Conservation (phyloP, 2,797 vertebrate genomes). For the Anomalospiza imberbis region DNA sequence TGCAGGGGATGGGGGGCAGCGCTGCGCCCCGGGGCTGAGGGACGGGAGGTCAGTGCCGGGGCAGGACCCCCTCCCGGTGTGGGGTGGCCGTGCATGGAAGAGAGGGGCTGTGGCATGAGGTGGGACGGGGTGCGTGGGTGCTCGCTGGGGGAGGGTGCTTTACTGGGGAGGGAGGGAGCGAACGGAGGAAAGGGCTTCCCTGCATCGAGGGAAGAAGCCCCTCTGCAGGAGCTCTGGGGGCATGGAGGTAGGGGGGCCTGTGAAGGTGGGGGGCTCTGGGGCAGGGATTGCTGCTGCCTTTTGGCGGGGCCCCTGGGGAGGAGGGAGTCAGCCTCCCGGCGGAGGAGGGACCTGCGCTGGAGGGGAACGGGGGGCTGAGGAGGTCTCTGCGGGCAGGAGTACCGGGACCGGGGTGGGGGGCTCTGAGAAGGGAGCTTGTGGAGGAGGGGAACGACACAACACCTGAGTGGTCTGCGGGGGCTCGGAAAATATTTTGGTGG, state of each 20-base stretch:
- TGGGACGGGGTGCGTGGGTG: background rate
- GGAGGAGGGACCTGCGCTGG: constrained; percentile 16
- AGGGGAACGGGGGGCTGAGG: background rate
- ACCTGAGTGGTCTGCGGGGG: background rate
- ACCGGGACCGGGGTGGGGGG: background rate
- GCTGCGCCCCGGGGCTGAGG: background rate
- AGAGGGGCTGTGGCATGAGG: background rate
- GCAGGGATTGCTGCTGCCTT: background rate
- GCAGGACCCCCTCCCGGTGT: background rate
- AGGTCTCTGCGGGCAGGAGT: background rate
- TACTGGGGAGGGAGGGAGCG: background rate
- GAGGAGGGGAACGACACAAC: too few relatives aligned
- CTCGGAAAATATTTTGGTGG: background rate
- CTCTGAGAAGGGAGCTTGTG: background rate
- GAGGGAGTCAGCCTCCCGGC: background rate
- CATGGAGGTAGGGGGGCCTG: background rate
- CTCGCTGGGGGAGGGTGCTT: background rate
- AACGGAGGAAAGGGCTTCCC: background rate
- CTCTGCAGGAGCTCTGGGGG: background rate
- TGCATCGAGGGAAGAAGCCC: background rate
- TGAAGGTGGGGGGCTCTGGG: background rate
- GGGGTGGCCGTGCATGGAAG: background rate
- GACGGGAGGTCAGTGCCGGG: constrained; percentile 17
- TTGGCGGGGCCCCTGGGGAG: background rate
- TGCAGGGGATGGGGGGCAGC: background rate